Evolutionary conservation across 2,888 invertebrate species (phyloP), one percentile per base, ranked within the genome.

Genomic region (Leptopilina drosophilae): DNA sequence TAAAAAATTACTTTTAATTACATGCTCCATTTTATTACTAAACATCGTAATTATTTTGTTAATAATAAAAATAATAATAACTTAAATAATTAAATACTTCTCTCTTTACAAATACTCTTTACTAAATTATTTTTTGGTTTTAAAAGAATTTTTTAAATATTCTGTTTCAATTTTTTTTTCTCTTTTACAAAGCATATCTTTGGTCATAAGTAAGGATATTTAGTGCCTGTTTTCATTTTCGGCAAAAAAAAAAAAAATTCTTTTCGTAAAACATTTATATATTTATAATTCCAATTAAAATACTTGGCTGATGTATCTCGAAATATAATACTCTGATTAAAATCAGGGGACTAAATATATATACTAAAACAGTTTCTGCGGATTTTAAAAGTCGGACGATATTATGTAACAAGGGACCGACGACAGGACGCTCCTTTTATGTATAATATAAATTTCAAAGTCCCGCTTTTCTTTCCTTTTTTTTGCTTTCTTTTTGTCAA

Each of bases 211-310:
- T n/a, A 56, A 33, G 33, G 33, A n/a, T 56, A 73, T 56, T 73
- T 73, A 73, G 33, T 40, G 33, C 73, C 26, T 40, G 11, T 56
- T 56, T 56, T 40, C 56, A 26, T 26, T 33, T 33, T 40, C n/a
- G 33, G 14, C 42, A 8, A 42, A 42, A 4, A 20, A 53, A 26
- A 14, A 33, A 56, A 33, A 73, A 56, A 73, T 56, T 56, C 53
- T n/a, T 73, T 73, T 73, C 33, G 56, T 53, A 33, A 15, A 73
- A 49, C 49, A 53, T 69, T 49, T 26, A 11, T n/a, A 56, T 7
- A 62, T 62, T 40, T 40, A 65, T n/a, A 73, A 56, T 33, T 73
- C 73, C 73, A 73, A 73, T 73, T 73, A 73, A 73, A 56, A 73
- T 73, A n/a, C 56, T 73, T 73, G 33, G 56, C 56, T 73, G 73